These are phyloP conservation scores for Falco novaeseelandiae DNA, from an alignment of 2,797 vertebrate species.

Conservation along the genomic window DNA sequence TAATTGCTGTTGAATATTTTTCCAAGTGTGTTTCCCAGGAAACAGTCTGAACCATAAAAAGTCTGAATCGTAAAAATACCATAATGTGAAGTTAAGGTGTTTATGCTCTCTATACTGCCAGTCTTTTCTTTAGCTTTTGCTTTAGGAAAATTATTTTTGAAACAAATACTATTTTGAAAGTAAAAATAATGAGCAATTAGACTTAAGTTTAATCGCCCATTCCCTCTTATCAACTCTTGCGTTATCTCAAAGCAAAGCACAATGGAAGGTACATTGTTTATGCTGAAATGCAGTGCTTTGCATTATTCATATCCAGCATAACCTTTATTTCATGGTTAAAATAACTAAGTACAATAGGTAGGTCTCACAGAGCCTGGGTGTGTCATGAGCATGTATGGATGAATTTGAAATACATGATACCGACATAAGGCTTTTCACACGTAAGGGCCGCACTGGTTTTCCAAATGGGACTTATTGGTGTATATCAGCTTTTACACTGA, in stretches of 20 bases:
- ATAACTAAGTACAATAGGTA: background rate
- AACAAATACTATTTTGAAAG: background rate
- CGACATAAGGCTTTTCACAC: background rate
- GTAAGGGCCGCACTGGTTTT: background rate
- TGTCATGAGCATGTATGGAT: background rate
- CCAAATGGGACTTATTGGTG: background rate
- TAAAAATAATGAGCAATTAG: background rate
- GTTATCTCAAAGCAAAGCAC: background rate
- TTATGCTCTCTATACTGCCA: background rate
- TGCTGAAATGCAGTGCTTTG: background rate
- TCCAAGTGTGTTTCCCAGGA: background rate
- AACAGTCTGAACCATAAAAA: background rate
- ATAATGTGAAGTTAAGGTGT: background rate
- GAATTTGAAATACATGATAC: background rate
- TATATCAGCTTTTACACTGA: background rate
- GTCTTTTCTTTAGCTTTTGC: background rate
- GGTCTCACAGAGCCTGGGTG: background rate
- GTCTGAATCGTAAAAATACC: background rate
- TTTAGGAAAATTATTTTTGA: background rate
- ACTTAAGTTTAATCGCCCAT: background rate
- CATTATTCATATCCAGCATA: background rate
- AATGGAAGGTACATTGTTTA: background rate
- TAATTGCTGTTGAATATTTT: background rate
- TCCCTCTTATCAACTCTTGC: background rate
- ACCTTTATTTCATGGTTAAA: background rate